These are phyloP conservation scores for Schizaphis graminum DNA, from an alignment of 2,888 invertebrate genomes.

Conservation along the genomic window DNA sequence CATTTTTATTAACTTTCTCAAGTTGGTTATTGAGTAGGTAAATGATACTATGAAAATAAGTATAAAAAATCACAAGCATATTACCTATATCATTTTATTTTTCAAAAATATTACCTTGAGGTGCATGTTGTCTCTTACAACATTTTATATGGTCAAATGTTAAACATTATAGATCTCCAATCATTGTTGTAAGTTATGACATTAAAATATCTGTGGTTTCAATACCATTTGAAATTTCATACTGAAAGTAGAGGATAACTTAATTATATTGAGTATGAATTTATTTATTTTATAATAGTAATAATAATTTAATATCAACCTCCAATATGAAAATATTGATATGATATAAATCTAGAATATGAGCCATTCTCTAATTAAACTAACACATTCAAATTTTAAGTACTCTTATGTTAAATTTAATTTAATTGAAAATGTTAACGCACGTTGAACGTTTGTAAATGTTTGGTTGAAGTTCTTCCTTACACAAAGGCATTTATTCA, in stretches of 20 bases:
- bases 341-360: neutral
- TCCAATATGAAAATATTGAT: neutral
- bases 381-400: neutral
- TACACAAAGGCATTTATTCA: neutral
- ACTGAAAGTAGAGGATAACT: neutral
- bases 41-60: neutral
- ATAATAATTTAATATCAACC: neutral
- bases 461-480: neutral
- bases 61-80: too few relatives aligned
- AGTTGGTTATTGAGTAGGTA: neutral
- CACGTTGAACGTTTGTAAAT: neutral
- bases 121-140: neutral
- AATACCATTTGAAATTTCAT: neutral
- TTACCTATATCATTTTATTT: neutral
- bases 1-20: neutral
- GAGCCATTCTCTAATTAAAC: neutral
- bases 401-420: neutral
- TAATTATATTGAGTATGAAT: neutral
- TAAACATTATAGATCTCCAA: neutral
- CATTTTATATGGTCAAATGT: neutral
- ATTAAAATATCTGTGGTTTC: neutral
- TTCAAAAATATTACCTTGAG: neutral
- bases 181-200: neutral
- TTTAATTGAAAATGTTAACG: neutral
- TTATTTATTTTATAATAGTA: neutral